phyloP scores from a whole-genome alignment of 2,797 vertebrate species.

The Numenius phaeopus region DNA sequence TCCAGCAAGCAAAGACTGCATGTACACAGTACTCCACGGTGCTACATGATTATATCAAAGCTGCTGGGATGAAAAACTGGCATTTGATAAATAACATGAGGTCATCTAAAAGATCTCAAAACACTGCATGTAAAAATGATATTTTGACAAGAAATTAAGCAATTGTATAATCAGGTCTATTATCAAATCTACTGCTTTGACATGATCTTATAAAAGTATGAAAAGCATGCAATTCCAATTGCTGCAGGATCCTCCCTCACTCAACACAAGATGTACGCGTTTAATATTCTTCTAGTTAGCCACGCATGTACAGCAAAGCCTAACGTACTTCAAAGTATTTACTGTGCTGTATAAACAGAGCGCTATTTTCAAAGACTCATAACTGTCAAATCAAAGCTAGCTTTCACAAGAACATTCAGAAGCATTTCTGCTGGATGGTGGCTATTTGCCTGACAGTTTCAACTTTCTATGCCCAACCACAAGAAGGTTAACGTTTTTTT shows the following conservation, averaged over 20 bases:
- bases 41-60: constrained; percentile 51
- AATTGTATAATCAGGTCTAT: constrained; percentile 44
- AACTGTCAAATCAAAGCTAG: constrained; percentile 65
- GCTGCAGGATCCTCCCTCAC: constrained; percentile 22
- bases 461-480: not conserved
- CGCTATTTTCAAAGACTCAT: constrained; percentile 46
- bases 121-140: not conserved
- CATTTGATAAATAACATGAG: constrained; percentile 46
- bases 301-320: constrained; percentile 34
- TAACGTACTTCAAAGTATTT: constrained; percentile 51
- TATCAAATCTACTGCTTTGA: constrained; percentile 29
- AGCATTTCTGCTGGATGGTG: constrained; percentile 43
- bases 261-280: constrained; percentile 4
- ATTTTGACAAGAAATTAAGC: constrained; percentile 60
- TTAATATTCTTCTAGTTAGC: constrained; percentile 61
- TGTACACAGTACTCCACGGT: not conserved
- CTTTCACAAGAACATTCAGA: constrained; percentile 37
- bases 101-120: constrained; percentile 43
- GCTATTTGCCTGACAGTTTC: constrained; percentile 57
- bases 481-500: not conserved
- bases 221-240: not conserved
- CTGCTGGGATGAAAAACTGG: constrained; percentile 37
- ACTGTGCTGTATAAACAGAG: constrained; percentile 49
- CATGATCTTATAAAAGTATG: not conserved
- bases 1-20: constrained; percentile 21